Base-by-base conservation (phyloP, 2,113 vertebrate species). In the Oplegnathus fasciatus region DNA sequence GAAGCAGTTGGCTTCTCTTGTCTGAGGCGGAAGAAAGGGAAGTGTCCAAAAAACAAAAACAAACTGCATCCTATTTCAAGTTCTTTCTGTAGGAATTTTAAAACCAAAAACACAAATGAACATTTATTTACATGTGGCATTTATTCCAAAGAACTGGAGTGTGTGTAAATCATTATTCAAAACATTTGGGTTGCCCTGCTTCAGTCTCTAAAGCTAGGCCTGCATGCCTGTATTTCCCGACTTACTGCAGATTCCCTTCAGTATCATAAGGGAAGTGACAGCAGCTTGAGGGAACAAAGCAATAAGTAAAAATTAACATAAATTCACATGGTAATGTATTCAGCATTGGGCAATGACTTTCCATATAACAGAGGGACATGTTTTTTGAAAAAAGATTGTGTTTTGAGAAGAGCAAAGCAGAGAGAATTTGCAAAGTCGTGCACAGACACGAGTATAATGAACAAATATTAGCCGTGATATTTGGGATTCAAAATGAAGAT, bases 291-390 rank as follows among this genome's bases (percentile, higher is more conserved):
- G 89, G 83, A 93, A 91, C 83, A 77, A 88, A 90, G 87, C 88
- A 91, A 91, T 92, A 88, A 88, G 86, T 82, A 57, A 80, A 64
- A 85, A 94, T 94, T 90, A 67, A 88, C 92, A 95, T 93, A 91
- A 88, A 91, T 93, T 94, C 83, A 87, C 75, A 96, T 94, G 91
- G 79, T 93, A 94, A 95, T 95, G 80, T 89, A 93, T 91, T 93
- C 89, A 75, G 83, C 85, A 90, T 82, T 66, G 75, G 89, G 84
- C 82, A 71, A 91, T 80, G 88, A 88, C 86, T 90, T 90, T 72
- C 66, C 69, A 44, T 75, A 71, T 64, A 86, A 89, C 90, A 90
- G 76, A 83, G 82, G 67, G 83, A 87, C 67, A 78, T 88, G 88
- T 88, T 93, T 89, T 37, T 60, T 83, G 4, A 58, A 70, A 72